phyloP scores from a whole-genome alignment of 1,140 invertebrate genomes.

The Atopsyche davidsoni region DNA sequence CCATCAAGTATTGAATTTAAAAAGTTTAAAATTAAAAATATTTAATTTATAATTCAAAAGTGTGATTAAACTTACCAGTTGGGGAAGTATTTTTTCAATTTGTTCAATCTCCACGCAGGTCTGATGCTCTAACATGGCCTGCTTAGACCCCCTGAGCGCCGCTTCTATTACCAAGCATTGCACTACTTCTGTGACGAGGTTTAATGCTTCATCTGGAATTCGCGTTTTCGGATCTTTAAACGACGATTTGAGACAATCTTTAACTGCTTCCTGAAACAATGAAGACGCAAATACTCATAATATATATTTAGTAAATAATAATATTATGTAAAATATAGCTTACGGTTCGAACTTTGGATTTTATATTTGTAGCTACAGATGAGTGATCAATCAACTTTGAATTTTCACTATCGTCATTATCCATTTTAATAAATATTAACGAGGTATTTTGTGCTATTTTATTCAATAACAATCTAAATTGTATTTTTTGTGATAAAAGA shows the following conservation, averaged over 20 bases:
- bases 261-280: slow-evolving; percentile 33
- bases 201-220: slow-evolving; percentile 35
- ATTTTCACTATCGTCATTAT: too few relatives aligned
- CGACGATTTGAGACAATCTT: slow-evolving; percentile 35
- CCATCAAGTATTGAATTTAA: too few relatives aligned
- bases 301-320: not conserved
- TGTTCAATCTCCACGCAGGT: slow-evolving; percentile 41
- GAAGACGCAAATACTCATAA: not conserved
- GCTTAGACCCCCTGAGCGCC: slow-evolving; percentile 42
- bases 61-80: slow-evolving; percentile 35
- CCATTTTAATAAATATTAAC: too few relatives aligned
- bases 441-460: too few relatives aligned
- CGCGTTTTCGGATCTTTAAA: slow-evolving; percentile 37
- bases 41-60: not conserved
- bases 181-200: slow-evolving; percentile 42
- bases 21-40: too few relatives aligned
- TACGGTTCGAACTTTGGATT: slow-evolving; percentile 7
- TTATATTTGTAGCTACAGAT: slow-evolving; percentile 10
- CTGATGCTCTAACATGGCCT: slow-evolving; percentile 41
- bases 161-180: slow-evolving; percentile 47
- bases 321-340: not conserved
- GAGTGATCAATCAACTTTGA: slow-evolving; percentile 8
- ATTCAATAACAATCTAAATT: too few relatives aligned
- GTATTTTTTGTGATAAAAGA: too few relatives aligned
- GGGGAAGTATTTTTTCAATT: slow-evolving; percentile 44